Base-by-base conservation (phyloP, 2,797 vertebrate genomes). In the Alosa sapidissima region DNA sequence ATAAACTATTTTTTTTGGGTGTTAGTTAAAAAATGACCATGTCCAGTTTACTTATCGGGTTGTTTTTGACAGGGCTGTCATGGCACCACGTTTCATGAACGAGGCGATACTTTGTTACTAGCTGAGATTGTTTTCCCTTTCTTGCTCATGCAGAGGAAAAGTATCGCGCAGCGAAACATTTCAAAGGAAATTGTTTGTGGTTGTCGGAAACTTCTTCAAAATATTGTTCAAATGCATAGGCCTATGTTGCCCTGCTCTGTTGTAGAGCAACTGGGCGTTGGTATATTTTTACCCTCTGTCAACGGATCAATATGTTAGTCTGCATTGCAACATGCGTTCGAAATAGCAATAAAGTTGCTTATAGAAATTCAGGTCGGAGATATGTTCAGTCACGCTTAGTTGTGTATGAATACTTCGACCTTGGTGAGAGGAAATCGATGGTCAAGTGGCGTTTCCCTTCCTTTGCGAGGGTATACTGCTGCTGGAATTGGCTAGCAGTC, bases 11-110 rank as follows among this genome's bases (percentile, higher is more conserved):
- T 75, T 45, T 75, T 45, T 41, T 16, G 0, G 1, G 28, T 33
- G 11, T 0, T 78, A 5, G 41, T 47, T 36, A 14, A 36, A 16
- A 72, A 41, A 14, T 36, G 33, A 36, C 3, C 13, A 4, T 5
- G 13, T 13, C 13, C 28, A 36, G 65, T 14, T 68, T 36, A 36
- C 72, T 78, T 78, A 41, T 78, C 45, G 72, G 72, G 9, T 78
- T 47, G 72, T 48, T 65, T 83, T 84, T 84, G 83, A 84, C 83
- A 75, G 83, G 47, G 62, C 83, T 84, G 83, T 84, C 83, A 84
- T 47, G 65, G 2, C 60, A 72, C 47, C n/a, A 51, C 83, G 72
- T 72, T 84, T 72, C 24, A 10, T 75, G 19, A n/a, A 16, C 60
- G 49, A 68, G 47, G 47, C 48, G 55, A 45, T 58, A 52, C 72